Conservation (phyloP, 2,888 invertebrate genomes). For the Cecidostiba fungosa region DNA sequence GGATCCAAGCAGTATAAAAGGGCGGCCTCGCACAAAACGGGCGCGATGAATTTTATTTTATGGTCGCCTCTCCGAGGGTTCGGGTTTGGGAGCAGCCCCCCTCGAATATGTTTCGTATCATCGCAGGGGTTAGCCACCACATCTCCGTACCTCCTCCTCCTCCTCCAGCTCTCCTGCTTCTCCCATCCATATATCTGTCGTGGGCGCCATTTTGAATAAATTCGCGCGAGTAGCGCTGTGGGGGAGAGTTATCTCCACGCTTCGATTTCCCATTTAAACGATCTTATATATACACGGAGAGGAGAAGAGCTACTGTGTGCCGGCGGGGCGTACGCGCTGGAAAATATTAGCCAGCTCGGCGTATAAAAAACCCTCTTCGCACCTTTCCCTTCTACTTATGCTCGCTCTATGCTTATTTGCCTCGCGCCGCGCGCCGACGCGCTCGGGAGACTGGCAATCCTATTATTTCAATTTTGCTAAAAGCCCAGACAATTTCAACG, state of each 20-base stretch:
- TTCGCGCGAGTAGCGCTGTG: constrained; percentile 72
- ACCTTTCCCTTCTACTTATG: constrained; percentile 58
- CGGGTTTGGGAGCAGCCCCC: constrained; percentile 68
- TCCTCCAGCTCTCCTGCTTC: constrained; percentile 67
- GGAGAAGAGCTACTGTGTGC: constrained; percentile 11
- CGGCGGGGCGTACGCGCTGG: constrained; percentile 50
- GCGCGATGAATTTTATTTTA: constrained; percentile 80
- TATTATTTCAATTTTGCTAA: constrained; percentile 61
- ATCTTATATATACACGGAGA: constrained; percentile 72
- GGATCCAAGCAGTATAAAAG: constrained; percentile 55
- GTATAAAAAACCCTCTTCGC: constrained; percentile 58
- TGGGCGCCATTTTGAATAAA: constrained; percentile 79
- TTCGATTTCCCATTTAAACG: constrained; percentile 80
- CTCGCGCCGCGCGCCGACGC: neutral
- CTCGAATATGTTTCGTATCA: constrained; percentile 80
- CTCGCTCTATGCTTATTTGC: constrained; percentile 51
- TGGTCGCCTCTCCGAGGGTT: constrained; percentile 68
- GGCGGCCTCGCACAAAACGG: constrained; percentile 66
- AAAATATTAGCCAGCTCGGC: constrained; percentile 75
- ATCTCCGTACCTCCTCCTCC: constrained; percentile 72
- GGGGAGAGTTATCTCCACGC: constrained; percentile 79
- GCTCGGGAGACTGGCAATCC: constrained; percentile 30
- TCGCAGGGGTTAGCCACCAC: constrained; percentile 77
- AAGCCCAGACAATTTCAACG: constrained; percentile 44
- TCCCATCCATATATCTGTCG: constrained; percentile 33